A percentile compares a stretch with the other conserved stretches of the same genome.
Conservation (phyloP, 2,797 vertebrate species). For the Macrochelys suwanniensis region DNA sequence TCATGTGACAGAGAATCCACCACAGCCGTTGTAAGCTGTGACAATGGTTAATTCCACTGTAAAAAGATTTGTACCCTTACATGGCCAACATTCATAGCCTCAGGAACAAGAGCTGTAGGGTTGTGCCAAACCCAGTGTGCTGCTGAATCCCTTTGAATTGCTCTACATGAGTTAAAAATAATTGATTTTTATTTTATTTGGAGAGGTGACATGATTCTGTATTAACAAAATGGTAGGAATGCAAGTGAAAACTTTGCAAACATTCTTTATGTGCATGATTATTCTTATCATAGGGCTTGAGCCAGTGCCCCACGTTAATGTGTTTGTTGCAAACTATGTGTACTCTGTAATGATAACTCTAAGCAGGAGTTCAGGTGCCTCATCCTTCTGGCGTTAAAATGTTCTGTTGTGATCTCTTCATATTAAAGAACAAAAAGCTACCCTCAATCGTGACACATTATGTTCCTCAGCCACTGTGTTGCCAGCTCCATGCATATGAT, state of each 20-base stretch:
- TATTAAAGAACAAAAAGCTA: background rate
- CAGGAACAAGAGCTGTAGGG: background rate
- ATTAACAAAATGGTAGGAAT: background rate
- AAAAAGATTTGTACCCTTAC: background rate
- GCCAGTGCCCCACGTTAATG: background rate
- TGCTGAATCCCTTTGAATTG: background rate
- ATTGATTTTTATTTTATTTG: background rate
- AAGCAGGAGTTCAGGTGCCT: background rate
- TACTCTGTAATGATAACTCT: background rate
- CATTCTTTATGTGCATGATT: background rate
- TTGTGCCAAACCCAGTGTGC: background rate
- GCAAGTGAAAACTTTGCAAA: background rate
- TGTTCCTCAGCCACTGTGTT: background rate
- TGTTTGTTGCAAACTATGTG: background rate
- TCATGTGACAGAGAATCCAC: background rate
- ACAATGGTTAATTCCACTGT: background rate
- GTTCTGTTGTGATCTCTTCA: background rate
- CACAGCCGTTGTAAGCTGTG: background rate
- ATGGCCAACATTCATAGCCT: background rate
- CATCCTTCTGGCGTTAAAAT: background rate
- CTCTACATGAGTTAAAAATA: background rate
- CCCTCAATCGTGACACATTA: background rate
- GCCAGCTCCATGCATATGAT: accelerated
- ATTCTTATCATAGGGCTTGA: background rate
- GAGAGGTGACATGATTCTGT: accelerated